phyloP scores from a whole-genome alignment of 2,888 invertebrate species.

The Epiblema foenella region DNA sequence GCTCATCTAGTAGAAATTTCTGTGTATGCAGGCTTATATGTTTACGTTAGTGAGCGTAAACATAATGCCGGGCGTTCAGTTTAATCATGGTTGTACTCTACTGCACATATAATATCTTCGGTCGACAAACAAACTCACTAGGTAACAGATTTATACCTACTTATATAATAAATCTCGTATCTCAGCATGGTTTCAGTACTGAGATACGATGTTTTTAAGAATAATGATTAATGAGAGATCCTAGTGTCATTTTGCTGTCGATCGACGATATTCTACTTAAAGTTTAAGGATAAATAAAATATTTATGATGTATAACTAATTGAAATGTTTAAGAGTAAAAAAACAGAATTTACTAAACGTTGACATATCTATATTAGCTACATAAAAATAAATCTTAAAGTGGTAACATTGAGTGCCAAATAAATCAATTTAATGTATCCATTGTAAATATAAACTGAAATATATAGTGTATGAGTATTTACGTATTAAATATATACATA shows the following conservation, averaged over 20 bases:
- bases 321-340: slow-evolving; percentile 18
- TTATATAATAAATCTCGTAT: too few relatives aligned
- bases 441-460: slow-evolving; percentile 46
- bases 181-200: too few relatives aligned
- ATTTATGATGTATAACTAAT: background rate
- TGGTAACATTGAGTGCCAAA: slow-evolving; percentile 49
- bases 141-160: too few relatives aligned
- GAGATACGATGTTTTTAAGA: too few relatives aligned
- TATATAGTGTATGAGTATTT: slow-evolving; percentile 23
- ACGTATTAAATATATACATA: slow-evolving; percentile 39
- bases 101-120: too few relatives aligned
- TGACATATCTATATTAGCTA: slow-evolving; percentile 50
- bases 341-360: slow-evolving; percentile 50
- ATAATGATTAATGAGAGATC: too few relatives aligned
- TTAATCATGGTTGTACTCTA: too few relatives aligned
- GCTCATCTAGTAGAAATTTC: background rate
- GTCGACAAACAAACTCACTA: too few relatives aligned
- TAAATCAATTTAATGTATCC: slow-evolving; percentile 37
- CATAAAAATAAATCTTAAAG: slow-evolving; percentile 15
- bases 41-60: background rate
- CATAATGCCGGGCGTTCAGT: too few relatives aligned
- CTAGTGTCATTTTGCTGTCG: too few relatives aligned
- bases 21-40: background rate
- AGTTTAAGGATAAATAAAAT: background rate
- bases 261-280: background rate